These are phyloP conservation scores for Steatocranus sp. DNA, from an alignment of 2,797 vertebrate species.

Conservation along the genomic window DNA sequence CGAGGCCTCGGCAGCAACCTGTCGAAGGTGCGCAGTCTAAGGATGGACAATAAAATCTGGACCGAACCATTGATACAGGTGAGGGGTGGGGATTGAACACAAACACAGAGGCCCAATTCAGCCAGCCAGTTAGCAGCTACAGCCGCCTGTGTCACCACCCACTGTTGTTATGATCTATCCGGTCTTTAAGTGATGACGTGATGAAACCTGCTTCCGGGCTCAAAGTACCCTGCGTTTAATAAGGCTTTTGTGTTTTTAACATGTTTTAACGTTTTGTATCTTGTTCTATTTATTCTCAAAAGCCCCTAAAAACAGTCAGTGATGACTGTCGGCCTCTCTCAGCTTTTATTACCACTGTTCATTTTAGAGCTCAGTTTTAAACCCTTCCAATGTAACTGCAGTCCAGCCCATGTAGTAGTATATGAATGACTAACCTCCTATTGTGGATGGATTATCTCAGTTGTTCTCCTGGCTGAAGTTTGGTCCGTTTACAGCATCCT, in stretches of 20 bases:
- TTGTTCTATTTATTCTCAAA: background rate
- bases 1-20: constrained; percentile 58
- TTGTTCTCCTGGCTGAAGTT: background rate
- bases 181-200: background rate
- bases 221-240: background rate
- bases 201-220: background rate
- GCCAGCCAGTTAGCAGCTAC: background rate
- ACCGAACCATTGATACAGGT: constrained; percentile 75
- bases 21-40: constrained; percentile 77
- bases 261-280: background rate
- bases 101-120: background rate
- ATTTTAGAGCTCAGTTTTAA: background rate
- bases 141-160: accelerated
- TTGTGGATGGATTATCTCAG: background rate
- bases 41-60: constrained; percentile 77
- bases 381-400: background rate
- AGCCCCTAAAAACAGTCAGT: background rate
- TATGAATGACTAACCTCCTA: accelerated
- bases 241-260: background rate
- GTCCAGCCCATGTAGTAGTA: background rate
- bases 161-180: background rate
- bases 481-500: background rate
- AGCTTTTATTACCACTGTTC: background rate
- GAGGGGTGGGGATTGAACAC: background rate
- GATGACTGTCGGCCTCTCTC: background rate